Percentiles rank a stretch among this genome's conserved stretches.
Evolutionary conservation across 2,888 invertebrate genomes (phyloP).

Genomic region (Agapetus fuscipes): DNA sequence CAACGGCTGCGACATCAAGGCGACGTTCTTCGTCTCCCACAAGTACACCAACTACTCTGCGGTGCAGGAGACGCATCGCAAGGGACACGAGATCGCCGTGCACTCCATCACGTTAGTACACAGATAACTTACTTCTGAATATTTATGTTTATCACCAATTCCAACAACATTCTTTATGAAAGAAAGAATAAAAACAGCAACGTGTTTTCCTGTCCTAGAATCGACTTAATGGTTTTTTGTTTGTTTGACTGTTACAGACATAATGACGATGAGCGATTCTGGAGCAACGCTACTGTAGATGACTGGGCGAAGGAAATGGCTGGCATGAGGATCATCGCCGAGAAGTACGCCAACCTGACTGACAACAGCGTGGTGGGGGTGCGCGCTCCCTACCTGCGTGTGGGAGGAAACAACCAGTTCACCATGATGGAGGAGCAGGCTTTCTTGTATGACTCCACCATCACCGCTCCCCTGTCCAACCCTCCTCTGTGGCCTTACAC

Average conservation of each 20-base stretch:
- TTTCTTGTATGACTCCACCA: constrained; percentile 91
- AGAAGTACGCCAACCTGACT: constrained; percentile 81
- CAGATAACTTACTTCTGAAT: neutral
- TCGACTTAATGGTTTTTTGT: constrained; percentile 4
- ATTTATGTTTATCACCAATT: neutral
- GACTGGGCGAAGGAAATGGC: constrained; percentile 95
- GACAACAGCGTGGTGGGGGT: constrained; percentile 89
- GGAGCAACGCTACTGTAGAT: constrained; percentile 86
- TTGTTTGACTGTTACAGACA: constrained; percentile 53
- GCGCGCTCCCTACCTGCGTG: constrained; percentile 80
- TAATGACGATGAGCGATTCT: constrained; percentile 85
- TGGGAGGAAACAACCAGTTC: constrained; percentile 93
- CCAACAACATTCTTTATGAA: no score
- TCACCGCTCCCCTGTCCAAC: constrained; percentile 83
- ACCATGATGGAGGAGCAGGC: constrained; percentile 96
- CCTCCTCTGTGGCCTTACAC: constrained; percentile 97
- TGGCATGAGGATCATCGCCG: constrained; percentile 82
- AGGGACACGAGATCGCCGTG: constrained; percentile 89
- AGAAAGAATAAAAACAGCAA: no score
- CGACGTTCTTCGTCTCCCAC: constrained; percentile 87
- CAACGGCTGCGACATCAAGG: constrained; percentile 87
- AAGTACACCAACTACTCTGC: constrained; percentile 91
- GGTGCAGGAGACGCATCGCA: constrained; percentile 82
- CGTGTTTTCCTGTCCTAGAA: no score
- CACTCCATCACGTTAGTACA: constrained; percentile 83